Evolutionary conservation across 2,888 invertebrate genomes (phyloP).

Genomic region (Andrena flavipes): DNA sequence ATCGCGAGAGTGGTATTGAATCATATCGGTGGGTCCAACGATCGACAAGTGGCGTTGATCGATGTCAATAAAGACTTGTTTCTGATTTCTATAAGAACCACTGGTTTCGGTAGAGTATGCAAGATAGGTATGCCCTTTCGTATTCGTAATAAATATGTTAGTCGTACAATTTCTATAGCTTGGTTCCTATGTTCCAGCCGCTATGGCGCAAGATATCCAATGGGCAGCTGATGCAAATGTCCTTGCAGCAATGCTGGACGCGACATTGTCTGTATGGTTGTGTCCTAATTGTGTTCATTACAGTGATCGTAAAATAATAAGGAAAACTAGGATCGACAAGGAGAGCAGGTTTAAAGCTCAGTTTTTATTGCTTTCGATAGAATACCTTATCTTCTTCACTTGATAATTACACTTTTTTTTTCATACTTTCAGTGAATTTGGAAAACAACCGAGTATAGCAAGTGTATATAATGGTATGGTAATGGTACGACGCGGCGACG

Average conservation of each 20-base stretch:
- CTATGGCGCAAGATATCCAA: conserved; percentile 88
- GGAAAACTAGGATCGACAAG: conserved; percentile 84
- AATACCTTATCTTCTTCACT: not conserved
- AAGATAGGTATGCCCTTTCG: conserved; percentile 79
- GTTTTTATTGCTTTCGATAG: not conserved
- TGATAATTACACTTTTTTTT: not conserved
- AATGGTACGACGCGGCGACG: conserved; percentile 94
- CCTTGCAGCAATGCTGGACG: conserved; percentile 92
- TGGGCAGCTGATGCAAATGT: conserved; percentile 93
- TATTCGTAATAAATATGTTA: not conserved
- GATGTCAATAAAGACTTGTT: conserved; percentile 96
- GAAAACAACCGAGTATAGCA: conserved; percentile 93
- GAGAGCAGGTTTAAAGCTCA: conserved; percentile 82
- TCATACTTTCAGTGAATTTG: conserved; percentile 89
- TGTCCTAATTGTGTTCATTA: conserved; percentile 86
- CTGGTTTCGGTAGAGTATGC: conserved; percentile 81
- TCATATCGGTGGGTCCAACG: conserved; percentile 91
- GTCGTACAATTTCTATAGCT: no score
- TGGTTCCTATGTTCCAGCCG: conserved; percentile 82
- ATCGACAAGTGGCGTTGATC: conserved; percentile 94
- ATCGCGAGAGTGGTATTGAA: conserved; percentile 94
- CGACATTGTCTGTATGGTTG: conserved; percentile 92
- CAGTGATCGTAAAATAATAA: conserved; percentile 89
- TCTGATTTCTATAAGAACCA: conserved; percentile 90
- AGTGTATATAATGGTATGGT: conserved; percentile 94